Evolutionary conservation across 2,797 vertebrate species (phyloP).

Genomic region (Capromys pilorides): DNA sequence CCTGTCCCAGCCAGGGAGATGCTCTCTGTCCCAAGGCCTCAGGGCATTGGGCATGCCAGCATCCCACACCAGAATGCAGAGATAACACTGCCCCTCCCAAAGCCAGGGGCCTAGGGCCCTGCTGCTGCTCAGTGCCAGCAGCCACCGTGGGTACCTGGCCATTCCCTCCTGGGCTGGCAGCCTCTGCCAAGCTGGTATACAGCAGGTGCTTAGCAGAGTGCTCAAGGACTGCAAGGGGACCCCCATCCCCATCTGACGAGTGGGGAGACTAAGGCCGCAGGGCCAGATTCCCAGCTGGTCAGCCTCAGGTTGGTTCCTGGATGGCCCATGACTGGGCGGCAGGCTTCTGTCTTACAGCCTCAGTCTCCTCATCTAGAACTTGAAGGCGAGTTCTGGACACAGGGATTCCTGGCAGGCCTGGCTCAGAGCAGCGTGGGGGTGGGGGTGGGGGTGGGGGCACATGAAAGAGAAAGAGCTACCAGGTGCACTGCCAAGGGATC

Average conservation of each 20-base stretch:
- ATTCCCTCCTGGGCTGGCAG: background rate
- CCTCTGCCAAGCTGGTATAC: background rate
- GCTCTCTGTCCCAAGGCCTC: background rate
- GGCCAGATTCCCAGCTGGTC: background rate
- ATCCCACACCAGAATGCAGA: background rate
- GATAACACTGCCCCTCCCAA: background rate
- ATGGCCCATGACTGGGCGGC: background rate
- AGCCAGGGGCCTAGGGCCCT: background rate
- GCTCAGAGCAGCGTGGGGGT: background rate
- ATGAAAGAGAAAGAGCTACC: background rate
- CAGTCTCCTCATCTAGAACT: background rate
- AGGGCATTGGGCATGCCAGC: rapidly evolving
- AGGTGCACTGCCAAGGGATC: background rate
- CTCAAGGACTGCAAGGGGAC: rapidly evolving
- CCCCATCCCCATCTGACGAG: background rate
- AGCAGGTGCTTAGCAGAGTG: background rate
- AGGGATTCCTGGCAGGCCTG: background rate
- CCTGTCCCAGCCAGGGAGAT: slow-evolving; percentile 51
- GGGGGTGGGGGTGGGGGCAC: no score
- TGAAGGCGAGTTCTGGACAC: background rate
- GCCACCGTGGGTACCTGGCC: background rate
- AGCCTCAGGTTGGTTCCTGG: background rate
- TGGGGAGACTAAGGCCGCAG: background rate
- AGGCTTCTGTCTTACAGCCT: background rate
- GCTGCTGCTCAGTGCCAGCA: background rate